A percentile compares a stretch with the other conserved stretches of the same genome.
phyloP scores from a whole-genome alignment of 1,140 invertebrate species.

The Doryteuthis pealeii region DNA sequence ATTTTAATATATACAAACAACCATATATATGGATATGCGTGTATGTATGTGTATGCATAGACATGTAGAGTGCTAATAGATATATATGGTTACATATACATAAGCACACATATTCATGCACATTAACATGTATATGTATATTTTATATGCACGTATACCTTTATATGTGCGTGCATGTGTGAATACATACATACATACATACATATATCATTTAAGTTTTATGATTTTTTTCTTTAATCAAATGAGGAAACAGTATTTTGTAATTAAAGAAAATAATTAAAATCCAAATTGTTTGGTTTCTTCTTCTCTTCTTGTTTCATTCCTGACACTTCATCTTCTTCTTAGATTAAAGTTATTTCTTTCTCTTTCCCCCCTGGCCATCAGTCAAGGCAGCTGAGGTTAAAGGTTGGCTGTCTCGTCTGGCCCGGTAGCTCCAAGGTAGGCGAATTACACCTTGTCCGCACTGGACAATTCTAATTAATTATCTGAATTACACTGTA shows the following conservation, averaged over 20 bases:
- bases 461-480: too few relatives aligned
- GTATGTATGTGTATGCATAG: background rate
- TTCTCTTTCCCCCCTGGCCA: background rate
- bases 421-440: background rate
- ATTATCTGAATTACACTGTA: too few relatives aligned
- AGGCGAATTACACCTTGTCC: background rate
- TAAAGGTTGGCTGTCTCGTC: background rate
- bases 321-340: too few relatives aligned
- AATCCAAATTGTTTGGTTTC: too few relatives aligned
- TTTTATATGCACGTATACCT: too few relatives aligned
- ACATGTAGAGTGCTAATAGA: background rate
- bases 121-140: too few relatives aligned
- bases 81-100: too few relatives aligned
- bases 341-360: background rate
- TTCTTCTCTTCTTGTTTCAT: too few relatives aligned
- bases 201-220: background rate
- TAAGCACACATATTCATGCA: too few relatives aligned
- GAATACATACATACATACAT: background rate
- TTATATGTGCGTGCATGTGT: background rate
- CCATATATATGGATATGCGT: background rate
- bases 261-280: too few relatives aligned
- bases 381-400: constrained; percentile 1
- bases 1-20: too few relatives aligned
- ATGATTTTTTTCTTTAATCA: background rate
- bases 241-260: too few relatives aligned